Percentiles rank a stretch among this genome's conserved stretches.
Conservation (phyloP, 1,140 invertebrate genomes). For the Drosophila orosa region DNA sequence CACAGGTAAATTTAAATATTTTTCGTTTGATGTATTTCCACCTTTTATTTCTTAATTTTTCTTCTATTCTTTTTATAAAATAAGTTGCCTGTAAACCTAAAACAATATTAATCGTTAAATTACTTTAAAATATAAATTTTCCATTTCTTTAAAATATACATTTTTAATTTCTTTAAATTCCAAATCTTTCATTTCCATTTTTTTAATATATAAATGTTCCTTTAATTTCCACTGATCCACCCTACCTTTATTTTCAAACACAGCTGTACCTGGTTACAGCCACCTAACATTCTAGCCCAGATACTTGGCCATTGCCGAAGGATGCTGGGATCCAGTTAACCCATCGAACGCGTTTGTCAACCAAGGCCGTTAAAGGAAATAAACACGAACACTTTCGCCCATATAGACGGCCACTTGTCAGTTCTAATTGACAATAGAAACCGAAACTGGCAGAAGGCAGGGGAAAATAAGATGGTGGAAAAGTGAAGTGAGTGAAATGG, state of each 20-base stretch:
- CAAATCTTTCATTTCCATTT: too few relatives aligned
- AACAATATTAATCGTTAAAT: not conserved
- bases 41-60: too few relatives aligned
- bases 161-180: too few relatives aligned
- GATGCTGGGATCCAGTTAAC: slow-evolving; percentile 7
- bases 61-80: too few relatives aligned
- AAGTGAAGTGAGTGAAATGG: not conserved
- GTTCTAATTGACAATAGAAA: slow-evolving; percentile 60
- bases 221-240: not conserved
- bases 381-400: slow-evolving; percentile 45
- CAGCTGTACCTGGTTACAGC: slow-evolving; percentile 5
- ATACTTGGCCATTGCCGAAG: not conserved
- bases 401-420: slow-evolving; percentile 51
- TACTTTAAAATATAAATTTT: too few relatives aligned
- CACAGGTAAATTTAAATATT: not conserved
- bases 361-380: slow-evolving; percentile 35
- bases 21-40: too few relatives aligned
- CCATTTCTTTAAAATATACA: too few relatives aligned
- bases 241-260: not conserved
- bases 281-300: not conserved
- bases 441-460: slow-evolving; percentile 26
- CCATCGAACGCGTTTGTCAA: slow-evolving; percentile 35
- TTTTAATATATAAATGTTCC: too few relatives aligned
- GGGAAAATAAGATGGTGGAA: not conserved
- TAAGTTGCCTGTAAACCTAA: too few relatives aligned